These are phyloP conservation scores for Brachionus sp. DNA, from an alignment of 1,140 invertebrate species.

Conservation along the genomic window DNA sequence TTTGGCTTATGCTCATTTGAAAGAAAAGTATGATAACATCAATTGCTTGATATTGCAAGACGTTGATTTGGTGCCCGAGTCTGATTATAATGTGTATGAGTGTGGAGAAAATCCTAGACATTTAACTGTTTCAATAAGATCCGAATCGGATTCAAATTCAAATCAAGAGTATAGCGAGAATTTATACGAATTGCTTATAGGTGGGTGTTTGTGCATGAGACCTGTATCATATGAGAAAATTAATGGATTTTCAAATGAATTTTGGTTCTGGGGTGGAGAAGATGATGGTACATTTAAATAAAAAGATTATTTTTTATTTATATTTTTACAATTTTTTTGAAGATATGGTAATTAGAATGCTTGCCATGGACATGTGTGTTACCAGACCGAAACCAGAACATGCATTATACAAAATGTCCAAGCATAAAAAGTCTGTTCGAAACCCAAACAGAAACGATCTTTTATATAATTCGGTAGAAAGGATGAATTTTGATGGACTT, in stretches of 20 bases:
- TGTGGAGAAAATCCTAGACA: conserved; percentile 82
- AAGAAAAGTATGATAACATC: not conserved
- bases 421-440: not conserved
- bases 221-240: conserved; percentile 68
- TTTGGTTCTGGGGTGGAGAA: conserved; percentile 72
- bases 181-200: conserved; percentile 80
- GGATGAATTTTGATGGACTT: not conserved
- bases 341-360: conserved; percentile 24
- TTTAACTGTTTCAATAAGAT: conserved; percentile 45
- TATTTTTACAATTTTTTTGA: not conserved
- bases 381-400: not conserved
- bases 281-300: conserved; percentile 50
- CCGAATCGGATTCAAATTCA: not conserved
- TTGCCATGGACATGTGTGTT: conserved; percentile 8
- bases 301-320: not conserved
- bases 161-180: conserved; percentile 57
- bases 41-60: conserved; percentile 85
- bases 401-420: conserved; percentile 10
- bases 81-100: conserved; percentile 79
- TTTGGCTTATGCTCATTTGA: not conserved
- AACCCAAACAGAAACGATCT: not conserved
- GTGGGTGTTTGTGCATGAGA: conserved; percentile 65
- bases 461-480: not conserved
- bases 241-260: conserved; percentile 87
- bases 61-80: conserved; percentile 82